Conservation (phyloP, 2,888 invertebrate genomes). For the Nomada fucata region DNA sequence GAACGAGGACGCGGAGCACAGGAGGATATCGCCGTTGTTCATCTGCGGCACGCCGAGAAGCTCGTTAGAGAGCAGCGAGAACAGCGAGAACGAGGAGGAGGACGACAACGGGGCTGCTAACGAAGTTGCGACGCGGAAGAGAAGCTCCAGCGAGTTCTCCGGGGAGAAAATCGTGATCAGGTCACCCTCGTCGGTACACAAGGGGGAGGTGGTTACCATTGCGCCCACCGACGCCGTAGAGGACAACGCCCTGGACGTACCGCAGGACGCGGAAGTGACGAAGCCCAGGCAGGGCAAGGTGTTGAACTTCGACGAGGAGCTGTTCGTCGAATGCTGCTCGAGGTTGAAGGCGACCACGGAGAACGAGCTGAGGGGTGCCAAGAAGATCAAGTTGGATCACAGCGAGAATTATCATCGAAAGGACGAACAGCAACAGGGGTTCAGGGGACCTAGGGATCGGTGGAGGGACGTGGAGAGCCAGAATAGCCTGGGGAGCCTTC, state of each 20-base stretch:
- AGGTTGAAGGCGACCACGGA: slow-evolving; percentile 82
- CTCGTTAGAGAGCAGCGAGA: slow-evolving; percentile 73
- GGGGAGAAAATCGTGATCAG: slow-evolving; percentile 77
- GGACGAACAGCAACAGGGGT: slow-evolving; percentile 73
- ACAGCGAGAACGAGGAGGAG: slow-evolving; percentile 67
- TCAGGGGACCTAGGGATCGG: slow-evolving; percentile 74
- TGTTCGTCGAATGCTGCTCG: slow-evolving; percentile 83
- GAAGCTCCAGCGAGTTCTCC: slow-evolving; percentile 72
- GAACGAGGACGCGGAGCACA: slow-evolving; percentile 70
- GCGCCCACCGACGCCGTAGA: slow-evolving; percentile 81
- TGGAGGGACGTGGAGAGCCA: slow-evolving; percentile 83
- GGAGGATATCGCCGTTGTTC: slow-evolving; percentile 79
- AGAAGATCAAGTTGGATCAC: slow-evolving; percentile 82
- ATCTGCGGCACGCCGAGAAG: slow-evolving; percentile 76
- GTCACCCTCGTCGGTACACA: slow-evolving; percentile 74
- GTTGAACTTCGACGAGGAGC: slow-evolving; percentile 81
- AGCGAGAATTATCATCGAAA: slow-evolving; percentile 75
- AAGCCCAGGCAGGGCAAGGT: slow-evolving; percentile 80
- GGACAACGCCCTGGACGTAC: slow-evolving; percentile 80
- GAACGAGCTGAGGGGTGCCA: slow-evolving; percentile 81
- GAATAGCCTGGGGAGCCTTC: slow-evolving; percentile 81
- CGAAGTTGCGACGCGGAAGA: slow-evolving; percentile 57
- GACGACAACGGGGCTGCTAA: slow-evolving; percentile 35
- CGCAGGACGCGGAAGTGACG: slow-evolving; percentile 67
- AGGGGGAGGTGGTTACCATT: slow-evolving; percentile 78